phyloP scores from a whole-genome alignment of 1,140 invertebrate genomes.

The Gryllus bimaculatus region DNA sequence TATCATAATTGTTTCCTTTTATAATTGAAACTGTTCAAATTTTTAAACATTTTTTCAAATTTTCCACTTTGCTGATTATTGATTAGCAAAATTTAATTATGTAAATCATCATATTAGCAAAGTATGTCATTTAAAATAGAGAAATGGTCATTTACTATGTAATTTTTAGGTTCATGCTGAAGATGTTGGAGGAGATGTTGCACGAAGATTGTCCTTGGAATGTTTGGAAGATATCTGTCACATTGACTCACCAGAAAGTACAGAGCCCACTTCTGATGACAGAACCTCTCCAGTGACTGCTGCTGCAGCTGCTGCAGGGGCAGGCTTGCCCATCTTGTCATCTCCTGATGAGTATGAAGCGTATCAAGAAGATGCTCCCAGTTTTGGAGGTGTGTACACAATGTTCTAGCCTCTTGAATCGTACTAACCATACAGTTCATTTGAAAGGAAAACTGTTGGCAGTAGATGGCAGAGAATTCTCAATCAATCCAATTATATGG shows the following conservation, averaged over 20 bases:
- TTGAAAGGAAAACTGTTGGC: too few species aligned
- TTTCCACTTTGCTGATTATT: too few species aligned
- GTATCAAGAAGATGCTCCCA: background rate
- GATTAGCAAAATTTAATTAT: too few species aligned
- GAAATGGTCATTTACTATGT: background rate
- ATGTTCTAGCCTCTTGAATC: too few species aligned
- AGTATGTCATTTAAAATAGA: too few species aligned
- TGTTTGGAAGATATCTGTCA: conserved; percentile 50
- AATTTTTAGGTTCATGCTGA: conserved; percentile 3
- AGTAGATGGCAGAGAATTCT: too few species aligned
- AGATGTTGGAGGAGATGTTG: background rate
- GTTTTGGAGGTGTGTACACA: background rate
- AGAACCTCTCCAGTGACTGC: background rate
- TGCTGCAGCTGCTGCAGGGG: background rate
- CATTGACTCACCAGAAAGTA: conserved; percentile 69
- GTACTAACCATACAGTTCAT: too few species aligned
- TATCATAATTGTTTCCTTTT: too few species aligned
- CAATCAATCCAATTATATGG: too few species aligned
- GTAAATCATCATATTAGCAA: too few species aligned
- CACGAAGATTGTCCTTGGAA: conserved; percentile 8
- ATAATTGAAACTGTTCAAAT: too few species aligned
- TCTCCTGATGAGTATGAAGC: background rate
- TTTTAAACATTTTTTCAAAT: too few species aligned
- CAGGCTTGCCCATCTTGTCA: background rate
- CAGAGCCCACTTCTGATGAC: conserved; percentile 30